Base-by-base conservation (phyloP, 2,888 invertebrate species). In the Drosophila subquinaria region DNA sequence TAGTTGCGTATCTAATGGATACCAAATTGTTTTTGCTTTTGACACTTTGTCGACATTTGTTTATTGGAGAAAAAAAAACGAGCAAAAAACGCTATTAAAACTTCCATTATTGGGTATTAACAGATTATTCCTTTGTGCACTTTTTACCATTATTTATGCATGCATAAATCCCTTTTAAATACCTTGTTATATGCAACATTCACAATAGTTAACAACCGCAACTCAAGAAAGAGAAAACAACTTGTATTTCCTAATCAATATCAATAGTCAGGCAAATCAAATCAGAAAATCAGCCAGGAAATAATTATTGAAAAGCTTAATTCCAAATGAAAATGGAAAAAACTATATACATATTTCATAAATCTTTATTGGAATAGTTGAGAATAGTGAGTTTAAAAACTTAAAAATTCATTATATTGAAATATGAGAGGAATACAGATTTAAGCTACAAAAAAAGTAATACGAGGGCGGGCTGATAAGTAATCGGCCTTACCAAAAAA, bases 1-100 rank as follows among this genome's bases (percentile, higher is more conserved):
- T 84, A 84, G 85, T 84, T 88, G 77, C 85, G 83, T 83, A 83
- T 88, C 83, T 83, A 88, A 85, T 85, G 83, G 83, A 82, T 85
- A 83, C 83, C 70, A 84, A 81, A 73, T 76, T 74, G 70, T 76
- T 69, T 60, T 52, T 68, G 70, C 77, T 70, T 62, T 38, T 66
- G n/a, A 52, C 53, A 50, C 35, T 42, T 59, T 69, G 35, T 50
- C 45, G 53, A 20, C 55, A 68, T 42, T 53, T 57, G 65, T 68
- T 72, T 4, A 50, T 20, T 8, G 36, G 4, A 33, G 33, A 11
- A 38, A 61, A 13, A 30, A 45, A 52, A 57, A 60, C 17, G 70
- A 74, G 73, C 71, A 76, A 79, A 69, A 76, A 77, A 69, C 33
- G 62, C 52, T 51, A 17, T 56, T 5, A 56, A 53, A 57, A 43